Conservation (phyloP, 1,140 invertebrate species). For the Achroia grisella region DNA sequence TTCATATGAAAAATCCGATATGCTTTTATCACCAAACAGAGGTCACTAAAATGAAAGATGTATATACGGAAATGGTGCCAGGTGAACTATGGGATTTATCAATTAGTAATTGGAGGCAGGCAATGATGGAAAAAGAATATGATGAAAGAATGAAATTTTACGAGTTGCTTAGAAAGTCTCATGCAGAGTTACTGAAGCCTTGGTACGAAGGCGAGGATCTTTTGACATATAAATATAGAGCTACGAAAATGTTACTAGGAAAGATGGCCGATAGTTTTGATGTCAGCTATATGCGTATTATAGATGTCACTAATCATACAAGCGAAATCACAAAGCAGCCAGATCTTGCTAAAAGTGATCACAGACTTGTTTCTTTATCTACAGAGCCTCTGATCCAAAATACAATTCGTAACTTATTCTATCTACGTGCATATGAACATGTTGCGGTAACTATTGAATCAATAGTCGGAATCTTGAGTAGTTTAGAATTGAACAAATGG, state of each 20-base stretch:
- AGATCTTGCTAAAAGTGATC: neutral
- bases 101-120: conserved; percentile 40
- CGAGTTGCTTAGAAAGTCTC: conserved; percentile 33
- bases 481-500: conserved; percentile 54
- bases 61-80: conserved; percentile 43
- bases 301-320: neutral
- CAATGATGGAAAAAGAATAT: conserved; percentile 48
- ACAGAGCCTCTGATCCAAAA: conserved; percentile 8
- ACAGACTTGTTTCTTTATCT: neutral
- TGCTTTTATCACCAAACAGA: conserved; percentile 62
- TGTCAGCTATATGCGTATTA: conserved; percentile 22
- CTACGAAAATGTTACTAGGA: conserved; percentile 36
- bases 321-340: neutral
- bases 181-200: conserved; percentile 43
- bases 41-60: conserved; percentile 43
- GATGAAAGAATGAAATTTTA: conserved; percentile 60
- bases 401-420: conserved; percentile 37
- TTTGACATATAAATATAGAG: conserved; percentile 31
- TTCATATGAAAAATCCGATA: conserved; percentile 56
- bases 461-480: conserved; percentile 45
- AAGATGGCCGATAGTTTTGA: conserved; percentile 46
- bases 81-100: conserved; percentile 46
- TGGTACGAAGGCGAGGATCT: conserved; percentile 46
- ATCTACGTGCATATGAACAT: conserved; percentile 39
- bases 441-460: conserved; percentile 34